These are phyloP conservation scores for Drosophila kuntzei DNA, from an alignment of 2,888 invertebrate species.

Conservation along the genomic window DNA sequence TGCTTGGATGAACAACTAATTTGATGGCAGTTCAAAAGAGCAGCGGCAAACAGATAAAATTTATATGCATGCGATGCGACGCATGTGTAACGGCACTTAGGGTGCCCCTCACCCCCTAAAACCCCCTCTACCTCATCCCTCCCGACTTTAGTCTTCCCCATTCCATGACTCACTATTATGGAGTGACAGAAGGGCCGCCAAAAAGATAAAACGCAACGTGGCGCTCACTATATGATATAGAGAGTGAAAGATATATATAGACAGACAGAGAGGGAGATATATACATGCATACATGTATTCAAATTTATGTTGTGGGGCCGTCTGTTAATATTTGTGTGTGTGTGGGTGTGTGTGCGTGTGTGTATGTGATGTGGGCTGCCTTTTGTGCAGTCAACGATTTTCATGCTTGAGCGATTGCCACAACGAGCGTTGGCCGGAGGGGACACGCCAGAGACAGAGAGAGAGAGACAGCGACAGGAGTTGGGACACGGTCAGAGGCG, in stretches of 20 bases:
- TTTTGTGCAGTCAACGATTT: constrained; percentile 82
- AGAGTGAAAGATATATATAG: not conserved
- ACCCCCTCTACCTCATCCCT: not conserved
- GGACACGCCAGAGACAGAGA: constrained; percentile 16
- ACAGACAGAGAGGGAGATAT: not conserved
- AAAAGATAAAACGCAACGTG: constrained; percentile 69
- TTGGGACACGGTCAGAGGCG: not conserved
- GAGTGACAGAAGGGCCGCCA: constrained; percentile 48
- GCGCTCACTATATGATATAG: constrained; percentile 35
- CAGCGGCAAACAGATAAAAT: constrained; percentile 74
- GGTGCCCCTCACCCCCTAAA: constrained; percentile 11
- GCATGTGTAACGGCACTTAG: constrained; percentile 80
- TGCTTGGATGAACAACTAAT: constrained; percentile 82
- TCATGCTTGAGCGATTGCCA: constrained; percentile 81
- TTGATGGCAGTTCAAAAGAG: constrained; percentile 81
- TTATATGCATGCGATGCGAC: constrained; percentile 67
- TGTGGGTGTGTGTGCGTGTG: constrained; percentile 24
- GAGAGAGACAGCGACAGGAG: constrained; percentile 10
- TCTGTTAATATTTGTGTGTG: constrained; percentile 19
- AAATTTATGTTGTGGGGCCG: constrained; percentile 68
- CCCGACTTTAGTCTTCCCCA: not conserved
- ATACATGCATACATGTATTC: constrained; percentile 50
- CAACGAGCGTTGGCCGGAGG: constrained; percentile 32
- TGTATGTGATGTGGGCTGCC: constrained; percentile 62
- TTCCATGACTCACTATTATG: constrained; percentile 18